phyloP scores from a whole-genome alignment of 2,113 vertebrate species.

The Oncorhynchus clarkii region DNA sequence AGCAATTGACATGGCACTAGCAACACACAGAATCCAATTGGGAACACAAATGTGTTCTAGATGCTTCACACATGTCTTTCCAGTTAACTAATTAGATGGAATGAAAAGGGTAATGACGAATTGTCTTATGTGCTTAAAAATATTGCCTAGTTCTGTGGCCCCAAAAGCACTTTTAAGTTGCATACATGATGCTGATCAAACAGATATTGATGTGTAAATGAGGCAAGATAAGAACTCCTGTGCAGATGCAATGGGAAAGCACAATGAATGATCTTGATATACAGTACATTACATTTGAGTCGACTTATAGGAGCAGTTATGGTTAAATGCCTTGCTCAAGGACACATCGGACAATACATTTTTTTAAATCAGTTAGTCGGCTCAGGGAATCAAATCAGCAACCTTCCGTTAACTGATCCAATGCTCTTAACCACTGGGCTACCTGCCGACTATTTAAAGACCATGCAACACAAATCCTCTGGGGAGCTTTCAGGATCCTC shows the following conservation, averaged over 20 bases:
- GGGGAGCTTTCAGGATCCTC: neutral
- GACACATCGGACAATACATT: too few species aligned
- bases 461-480: neutral
- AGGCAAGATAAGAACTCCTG: constrained; percentile 43
- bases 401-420: too few species aligned
- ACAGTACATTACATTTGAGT: neutral
- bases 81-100: constrained; percentile 62
- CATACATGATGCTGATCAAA: constrained; percentile 57
- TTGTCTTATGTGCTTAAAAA: constrained; percentile 47
- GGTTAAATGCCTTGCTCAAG: too few species aligned
- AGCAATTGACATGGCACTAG: constrained; percentile 13
- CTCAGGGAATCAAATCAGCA: too few species aligned
- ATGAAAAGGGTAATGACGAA: constrained; percentile 46
- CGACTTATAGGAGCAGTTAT: too few species aligned
- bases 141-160: constrained; percentile 24
- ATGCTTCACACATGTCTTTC: constrained; percentile 62
- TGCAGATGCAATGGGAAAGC: constrained; percentile 30
- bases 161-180: constrained; percentile 53
- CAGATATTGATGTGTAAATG: constrained; percentile 57
- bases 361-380: too few species aligned
- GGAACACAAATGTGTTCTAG: constrained; percentile 48
- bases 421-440: too few species aligned
- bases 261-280: constrained; percentile 7
- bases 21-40: constrained; percentile 29
- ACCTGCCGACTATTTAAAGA: neutral